Conservation (phyloP, 1,140 invertebrate genomes). For the Sminthurinus signatus region DNA sequence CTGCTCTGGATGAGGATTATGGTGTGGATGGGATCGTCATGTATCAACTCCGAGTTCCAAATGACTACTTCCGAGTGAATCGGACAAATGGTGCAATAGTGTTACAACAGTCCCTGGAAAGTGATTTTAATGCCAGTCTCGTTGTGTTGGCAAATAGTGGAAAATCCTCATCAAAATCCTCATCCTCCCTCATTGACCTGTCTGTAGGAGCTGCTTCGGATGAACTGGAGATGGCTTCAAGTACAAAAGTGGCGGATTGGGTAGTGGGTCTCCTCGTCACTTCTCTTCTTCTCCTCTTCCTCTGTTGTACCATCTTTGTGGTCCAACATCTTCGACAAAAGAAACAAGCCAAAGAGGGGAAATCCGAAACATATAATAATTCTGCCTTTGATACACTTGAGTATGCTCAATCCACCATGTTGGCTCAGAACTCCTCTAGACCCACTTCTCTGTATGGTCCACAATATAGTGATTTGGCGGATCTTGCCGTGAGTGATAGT, state of each 20-base stretch:
- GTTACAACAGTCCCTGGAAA: conserved; percentile 65
- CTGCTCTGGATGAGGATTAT: conserved; percentile 81
- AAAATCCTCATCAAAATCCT: conserved; percentile 71
- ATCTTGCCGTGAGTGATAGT: conserved; percentile 46
- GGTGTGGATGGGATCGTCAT: conserved; percentile 85
- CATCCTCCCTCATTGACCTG: conserved; percentile 79
- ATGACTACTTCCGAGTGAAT: conserved; percentile 85
- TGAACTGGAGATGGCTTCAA: conserved; percentile 51
- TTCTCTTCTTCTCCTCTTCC: conserved; percentile 69
- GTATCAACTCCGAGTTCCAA: conserved; percentile 74
- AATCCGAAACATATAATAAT: conserved; percentile 30
- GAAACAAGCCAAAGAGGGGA: conserved; percentile 59
- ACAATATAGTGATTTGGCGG: conserved; percentile 56
- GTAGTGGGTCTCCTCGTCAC: conserved; percentile 74
- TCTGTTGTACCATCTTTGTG: conserved; percentile 70
- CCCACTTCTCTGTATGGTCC: conserved; percentile 47
- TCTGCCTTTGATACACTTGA: conserved; percentile 35
- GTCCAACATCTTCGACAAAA: conserved; percentile 77
- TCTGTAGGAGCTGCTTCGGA: conserved; percentile 59
- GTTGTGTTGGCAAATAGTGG: conserved; percentile 82
- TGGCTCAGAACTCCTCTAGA: conserved; percentile 17
- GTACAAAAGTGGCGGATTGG: conserved; percentile 72
- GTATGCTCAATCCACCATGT: conserved; percentile 39
- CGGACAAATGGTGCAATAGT: conserved; percentile 79
- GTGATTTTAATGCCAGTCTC: conserved; percentile 60